Evolutionary conservation across 2,797 vertebrate species (phyloP).

Genomic region (Syncerus caffer): DNA sequence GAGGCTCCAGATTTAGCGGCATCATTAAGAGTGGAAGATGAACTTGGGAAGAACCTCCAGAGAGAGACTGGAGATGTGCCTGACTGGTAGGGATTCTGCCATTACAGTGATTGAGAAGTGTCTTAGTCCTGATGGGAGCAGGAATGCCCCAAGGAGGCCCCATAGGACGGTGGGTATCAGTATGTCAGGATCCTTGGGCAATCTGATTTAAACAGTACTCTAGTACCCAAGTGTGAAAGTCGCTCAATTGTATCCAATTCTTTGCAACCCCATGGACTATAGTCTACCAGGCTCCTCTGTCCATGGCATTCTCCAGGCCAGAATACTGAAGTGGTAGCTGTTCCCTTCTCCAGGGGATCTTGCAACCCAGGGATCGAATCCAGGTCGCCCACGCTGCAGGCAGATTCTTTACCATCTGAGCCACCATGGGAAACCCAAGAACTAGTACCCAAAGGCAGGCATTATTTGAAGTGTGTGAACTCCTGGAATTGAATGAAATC

Average conservation of each 20-base stretch:
- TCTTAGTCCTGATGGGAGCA: background rate
- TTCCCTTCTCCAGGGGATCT: background rate
- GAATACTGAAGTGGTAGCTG: background rate
- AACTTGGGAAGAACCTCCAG: background rate
- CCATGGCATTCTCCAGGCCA: background rate
- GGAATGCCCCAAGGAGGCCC: background rate
- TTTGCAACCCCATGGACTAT: background rate
- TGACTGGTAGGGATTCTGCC: background rate
- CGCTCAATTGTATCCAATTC: fast-evolving
- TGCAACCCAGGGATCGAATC: background rate
- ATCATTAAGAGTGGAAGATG: background rate
- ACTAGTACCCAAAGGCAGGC: background rate
- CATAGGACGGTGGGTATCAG: fast-evolving
- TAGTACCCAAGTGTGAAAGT: background rate
- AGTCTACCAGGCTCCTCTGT: background rate
- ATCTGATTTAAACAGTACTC: background rate
- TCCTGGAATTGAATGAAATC: background rate
- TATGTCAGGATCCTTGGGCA: background rate
- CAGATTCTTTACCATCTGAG: background rate
- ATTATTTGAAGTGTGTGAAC: background rate
- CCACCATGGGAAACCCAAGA: background rate
- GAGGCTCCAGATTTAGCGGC: background rate
- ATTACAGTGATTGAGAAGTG: background rate
- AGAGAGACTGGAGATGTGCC: background rate
- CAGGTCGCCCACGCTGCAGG: background rate